Conservation (phyloP, 2,797 vertebrate genomes). For the Callimico goeldii region DNA sequence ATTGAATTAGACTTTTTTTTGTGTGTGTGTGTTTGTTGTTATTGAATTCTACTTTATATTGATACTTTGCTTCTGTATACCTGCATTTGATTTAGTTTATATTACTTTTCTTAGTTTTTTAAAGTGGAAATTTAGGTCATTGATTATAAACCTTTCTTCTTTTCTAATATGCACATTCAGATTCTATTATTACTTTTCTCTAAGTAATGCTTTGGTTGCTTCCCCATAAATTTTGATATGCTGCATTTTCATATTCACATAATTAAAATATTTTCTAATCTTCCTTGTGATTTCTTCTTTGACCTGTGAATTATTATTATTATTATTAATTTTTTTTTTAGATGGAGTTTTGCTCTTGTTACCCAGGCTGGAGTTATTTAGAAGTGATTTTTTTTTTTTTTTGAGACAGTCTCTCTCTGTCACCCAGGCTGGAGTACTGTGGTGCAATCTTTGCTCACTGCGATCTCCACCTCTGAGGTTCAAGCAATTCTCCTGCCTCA, state of each 20-base stretch:
- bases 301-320: neutral
- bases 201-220: neutral
- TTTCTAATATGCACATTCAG: neutral
- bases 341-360: too few relatives aligned
- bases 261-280: conserved; percentile 17
- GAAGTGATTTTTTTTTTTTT: neutral
- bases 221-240: neutral
- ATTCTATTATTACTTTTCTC: neutral
- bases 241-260: neutral
- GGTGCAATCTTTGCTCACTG: neutral
- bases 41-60: neutral
- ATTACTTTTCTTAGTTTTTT: conserved; percentile 10
- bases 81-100: conserved; percentile 1
- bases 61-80: neutral
- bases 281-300: conserved; percentile 21
- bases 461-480: neutral
- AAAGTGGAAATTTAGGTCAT: neutral
- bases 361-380: neutral
- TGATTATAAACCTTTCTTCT: conserved; percentile 1
- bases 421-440: neutral
- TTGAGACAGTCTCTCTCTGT: neutral
- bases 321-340: too few relatives aligned
- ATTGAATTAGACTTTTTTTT: neutral
- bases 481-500: neutral
- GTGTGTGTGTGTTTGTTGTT: neutral